Evolutionary conservation across 2,113 vertebrate genomes (phyloP), one percentile per base, ranked within the genome.

Genomic region (Thinocorus orbignyianus): DNA sequence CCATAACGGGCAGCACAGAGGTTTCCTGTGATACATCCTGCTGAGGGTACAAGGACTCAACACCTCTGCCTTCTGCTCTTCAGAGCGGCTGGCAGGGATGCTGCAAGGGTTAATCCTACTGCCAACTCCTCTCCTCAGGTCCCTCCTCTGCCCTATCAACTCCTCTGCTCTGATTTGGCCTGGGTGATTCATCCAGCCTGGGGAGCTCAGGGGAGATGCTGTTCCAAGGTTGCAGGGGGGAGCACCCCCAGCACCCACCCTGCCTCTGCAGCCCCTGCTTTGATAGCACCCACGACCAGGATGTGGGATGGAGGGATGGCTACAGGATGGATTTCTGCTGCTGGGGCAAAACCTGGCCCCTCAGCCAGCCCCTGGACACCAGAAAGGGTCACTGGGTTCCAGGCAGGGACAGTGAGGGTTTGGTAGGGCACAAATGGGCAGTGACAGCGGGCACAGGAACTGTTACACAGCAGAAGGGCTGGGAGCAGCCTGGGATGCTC

Each of bases 391-490:
- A 3, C 33, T 15, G 60, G 28, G 28, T 51, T 60, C 1, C 2
- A 33, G 30, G 73, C 28, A 30, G 60, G 58, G 61, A 33, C 46
- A 42, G 25, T 10, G 3, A 41, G n/a, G 25, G 54, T 24, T 68
- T 60, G 69, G n/a, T 55, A 64, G 35, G 49, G 64, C 23, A 25
- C 55, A n/a, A 25, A 30, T 1, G 0, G 48, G 54, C 61, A 74
- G 41, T 5, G 6, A 48, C 35, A 49, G n/a, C 61, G 13, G 58
- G 16, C 52, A 17, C 41, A 39, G 80, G 52, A 49, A 4, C 42
- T 2, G 1, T 25, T 5, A 19, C 25, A 31, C 1, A 4, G 33
- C 46, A 48, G n/a, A 42, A 28, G 26, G 11, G 39, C 83, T n/a
- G 44, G 76, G 87, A 58, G 54, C 71, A 86, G 71, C 88, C 77